Evolutionary conservation across 1,140 invertebrate species (phyloP), one percentile per base, ranked within the genome.

Genomic region (Zaprionus davidi): DNA sequence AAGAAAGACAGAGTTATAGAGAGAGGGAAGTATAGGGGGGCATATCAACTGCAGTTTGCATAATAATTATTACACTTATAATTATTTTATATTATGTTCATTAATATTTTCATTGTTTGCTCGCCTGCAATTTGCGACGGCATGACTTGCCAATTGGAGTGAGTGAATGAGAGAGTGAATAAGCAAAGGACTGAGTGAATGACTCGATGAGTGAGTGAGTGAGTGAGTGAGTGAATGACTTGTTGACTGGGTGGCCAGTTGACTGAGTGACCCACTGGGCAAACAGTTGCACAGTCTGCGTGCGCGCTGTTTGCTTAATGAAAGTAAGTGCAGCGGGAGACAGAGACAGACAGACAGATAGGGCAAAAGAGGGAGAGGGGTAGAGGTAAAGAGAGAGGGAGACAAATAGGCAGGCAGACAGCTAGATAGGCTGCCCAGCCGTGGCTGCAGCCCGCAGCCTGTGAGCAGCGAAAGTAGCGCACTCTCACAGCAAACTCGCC

Each of bases 391-490:
- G 11, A 51, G 46, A 51, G 17, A 24, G 3, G 20, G 46, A 51
- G 20, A 41, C 38, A 38, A 15, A 38, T 15, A 24, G 46, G 2
- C 11, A 7, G 44, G 5, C 38, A 49, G 46, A 49, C 31, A 20
- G 57, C 7, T 31, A 20, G 26, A 3, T 17, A 60, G 31, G 12
- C 58, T 11, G 56, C 6, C n/a, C 46, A 3, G 46, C 5, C 15
- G n/a, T 5, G 13, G 0, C 5, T 15, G n/a, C 41, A 44, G 41
- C 41, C 12, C 34, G 60, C 68, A 59, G 66, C 78, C 76, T 81
- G 83, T 72, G 83, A 86, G 81, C 78, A 78, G 74, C 81, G 81
- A 87, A 88, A 87, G 83, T 87, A 81, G 81, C 78, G 72, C 84
- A 76, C 81, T 87, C 83, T 84, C 83, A 76, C 77, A 60, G 22